Base-by-base conservation (phyloP, 1,140 invertebrate species). In the Atta cephalotes region DNA sequence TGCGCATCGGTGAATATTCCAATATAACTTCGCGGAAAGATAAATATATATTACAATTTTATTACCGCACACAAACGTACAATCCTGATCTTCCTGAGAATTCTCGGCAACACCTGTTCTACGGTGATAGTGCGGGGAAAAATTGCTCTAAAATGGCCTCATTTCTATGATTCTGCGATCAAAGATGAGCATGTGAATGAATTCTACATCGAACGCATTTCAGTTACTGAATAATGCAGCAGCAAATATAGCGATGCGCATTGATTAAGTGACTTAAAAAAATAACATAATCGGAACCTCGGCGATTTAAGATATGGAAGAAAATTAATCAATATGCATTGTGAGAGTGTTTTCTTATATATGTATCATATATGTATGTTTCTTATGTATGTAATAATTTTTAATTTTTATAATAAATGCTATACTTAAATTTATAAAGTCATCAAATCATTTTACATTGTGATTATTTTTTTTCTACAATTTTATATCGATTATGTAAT, bases 1-100 rank as follows among this genome's bases (percentile, higher is more conserved):
- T 93, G 92, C 91, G 86, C 90, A 91, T 90, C 86, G 90, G 87
- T 90, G 92, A 94, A 92, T 93, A 94, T 93, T 93, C 89, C 91
- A 91, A 92, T 94, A 93, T 89, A 88, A 85, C 49, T 66, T 18
- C n/a, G 18, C 7, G 3, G 49, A 68, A n/a, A 80, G 14, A 51
- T 35, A 63, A 39, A 63, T 25, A 16, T 49, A 72, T 90, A 87
- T 87, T 92, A 84, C 90, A 56, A 92, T 89, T 90, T 85, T 91
- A 90, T 91, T 92, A 91, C 86, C 70, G 60, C 14, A 5, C 53
- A 86, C 66, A 58, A 10, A 51, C 66, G 21, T 35, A 88, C 63
- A 65, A 90, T 92, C 88, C 89, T 92, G 35, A 12, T 35, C 14
- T 14, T 56, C 49, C 25, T 21, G 53, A 79, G 86, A 82, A 90